These are phyloP conservation scores for Hirtodrosophila histrioides DNA, from an alignment of 2,888 invertebrate species.

Conservation along the genomic window DNA sequence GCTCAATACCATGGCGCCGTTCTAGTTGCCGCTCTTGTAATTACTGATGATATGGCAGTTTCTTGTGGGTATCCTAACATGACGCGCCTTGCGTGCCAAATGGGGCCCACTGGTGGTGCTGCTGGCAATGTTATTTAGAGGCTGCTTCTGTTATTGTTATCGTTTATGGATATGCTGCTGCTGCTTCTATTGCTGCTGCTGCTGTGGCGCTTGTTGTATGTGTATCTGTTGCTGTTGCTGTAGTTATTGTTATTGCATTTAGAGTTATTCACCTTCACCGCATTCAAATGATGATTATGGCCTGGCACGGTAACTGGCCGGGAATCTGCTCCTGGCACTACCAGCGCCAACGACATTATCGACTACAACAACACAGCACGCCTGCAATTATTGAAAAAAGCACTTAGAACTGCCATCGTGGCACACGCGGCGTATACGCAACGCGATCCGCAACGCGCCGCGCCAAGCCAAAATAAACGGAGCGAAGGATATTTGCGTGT, in stretches of 20 bases:
- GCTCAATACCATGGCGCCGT: constrained; percentile 90
- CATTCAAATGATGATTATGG: constrained; percentile 57
- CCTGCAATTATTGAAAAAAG: constrained; percentile 66
- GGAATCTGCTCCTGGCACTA: constrained; percentile 64
- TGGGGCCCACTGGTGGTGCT: constrained; percentile 51
- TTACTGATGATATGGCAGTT: constrained; percentile 31
- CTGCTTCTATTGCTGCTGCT: constrained; percentile 22
- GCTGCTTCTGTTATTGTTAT: constrained; percentile 8
- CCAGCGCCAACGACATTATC: constrained; percentile 69
- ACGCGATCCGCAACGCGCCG: constrained; percentile 16
- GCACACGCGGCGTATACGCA: constrained; percentile 64
- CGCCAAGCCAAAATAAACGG: constrained; percentile 7
- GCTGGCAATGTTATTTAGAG: constrained; percentile 43
- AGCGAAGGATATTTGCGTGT: constrained; percentile 37
- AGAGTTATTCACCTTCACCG: constrained; percentile 51
- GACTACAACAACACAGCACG: constrained; percentile 44
- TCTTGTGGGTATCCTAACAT: constrained; percentile 50
- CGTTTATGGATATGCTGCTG: constrained; percentile 35
- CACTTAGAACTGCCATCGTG: constrained; percentile 30
- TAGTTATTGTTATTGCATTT: constrained; percentile 57
- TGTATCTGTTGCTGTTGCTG: constrained; percentile 18
- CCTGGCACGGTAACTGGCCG: constrained; percentile 42
- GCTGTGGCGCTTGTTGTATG: constrained; percentile 1
- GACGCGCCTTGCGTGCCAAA: constrained; percentile 21
- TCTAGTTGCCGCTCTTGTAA: constrained; percentile 12